A percentile compares a stretch with the other conserved stretches of the same genome.
Evolutionary conservation across 2,797 vertebrate genomes (phyloP).

Genomic region (Anguilla anguilla): DNA sequence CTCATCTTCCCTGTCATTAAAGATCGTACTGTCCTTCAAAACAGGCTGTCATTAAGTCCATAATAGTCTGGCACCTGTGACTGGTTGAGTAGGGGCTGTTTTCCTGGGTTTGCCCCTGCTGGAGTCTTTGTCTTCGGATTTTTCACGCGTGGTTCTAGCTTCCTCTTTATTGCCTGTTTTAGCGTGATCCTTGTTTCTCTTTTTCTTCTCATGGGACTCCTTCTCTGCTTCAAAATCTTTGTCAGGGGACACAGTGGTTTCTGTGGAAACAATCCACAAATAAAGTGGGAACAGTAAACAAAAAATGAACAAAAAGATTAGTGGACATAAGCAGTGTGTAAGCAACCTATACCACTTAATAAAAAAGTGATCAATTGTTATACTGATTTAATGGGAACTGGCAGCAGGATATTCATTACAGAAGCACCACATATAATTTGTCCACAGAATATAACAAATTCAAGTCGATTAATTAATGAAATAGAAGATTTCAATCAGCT

Average conservation of each 20-base stretch:
- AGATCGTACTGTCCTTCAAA: not conserved
- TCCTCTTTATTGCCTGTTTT: slow-evolving; percentile 57
- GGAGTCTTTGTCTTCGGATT: slow-evolving; percentile 45
- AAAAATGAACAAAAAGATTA: not conserved
- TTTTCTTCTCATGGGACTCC: slow-evolving; percentile 65
- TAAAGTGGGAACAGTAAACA: not conserved
- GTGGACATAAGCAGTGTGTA: not conserved
- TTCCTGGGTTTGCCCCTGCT: slow-evolving; percentile 55
- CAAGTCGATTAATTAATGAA: not conserved
- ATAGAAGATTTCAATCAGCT: not conserved
- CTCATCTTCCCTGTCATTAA: slow-evolving; percentile 7
- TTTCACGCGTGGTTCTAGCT: slow-evolving; percentile 55
- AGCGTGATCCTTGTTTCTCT: slow-evolving; percentile 61
- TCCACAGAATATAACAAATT: not conserved
- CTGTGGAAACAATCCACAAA: slow-evolving; percentile 3
- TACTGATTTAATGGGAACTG: not conserved
- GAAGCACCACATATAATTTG: not conserved
- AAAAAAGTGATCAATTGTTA: not conserved
- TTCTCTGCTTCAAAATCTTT: slow-evolving; percentile 53
- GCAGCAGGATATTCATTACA: not conserved
- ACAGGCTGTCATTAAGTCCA: slow-evolving; percentile 13
- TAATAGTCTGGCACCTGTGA: slow-evolving; percentile 57
- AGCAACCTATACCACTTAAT: not conserved
- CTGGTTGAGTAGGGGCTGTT: slow-evolving; percentile 56
- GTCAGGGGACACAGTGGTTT: slow-evolving; percentile 31